A percentile compares a stretch with the other conserved stretches of the same genome.
These are phyloP conservation scores for Brachionus asplanchnoidis DNA, from an alignment of 1,140 invertebrate genomes.

Conservation along the genomic window DNA sequence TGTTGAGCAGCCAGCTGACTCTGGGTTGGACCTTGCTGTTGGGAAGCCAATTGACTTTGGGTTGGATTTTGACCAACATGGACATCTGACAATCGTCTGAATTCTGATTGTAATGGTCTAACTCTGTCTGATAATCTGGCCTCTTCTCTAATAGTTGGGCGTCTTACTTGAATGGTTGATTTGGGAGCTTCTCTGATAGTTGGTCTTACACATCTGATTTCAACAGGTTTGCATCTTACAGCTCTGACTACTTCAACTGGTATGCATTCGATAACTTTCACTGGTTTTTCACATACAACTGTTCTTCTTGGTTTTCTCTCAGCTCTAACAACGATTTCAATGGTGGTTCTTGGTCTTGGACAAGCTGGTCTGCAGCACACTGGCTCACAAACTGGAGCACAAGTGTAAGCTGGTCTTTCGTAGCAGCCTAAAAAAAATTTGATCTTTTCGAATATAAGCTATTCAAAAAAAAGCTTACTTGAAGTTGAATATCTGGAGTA, in stretches of 20 bases:
- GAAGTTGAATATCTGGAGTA: neutral
- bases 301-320: slow-evolving; percentile 19
- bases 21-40: neutral
- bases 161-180: slow-evolving; percentile 1
- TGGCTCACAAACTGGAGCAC: slow-evolving; percentile 1
- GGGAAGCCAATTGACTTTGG: slow-evolving; percentile 1
- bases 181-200: neutral
- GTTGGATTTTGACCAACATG: neutral
- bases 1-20: neutral
- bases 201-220: neutral
- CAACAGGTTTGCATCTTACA: neutral
- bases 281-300: neutral
- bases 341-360: neutral
- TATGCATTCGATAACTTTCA: neutral
- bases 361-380: neutral
- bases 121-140: neutral
- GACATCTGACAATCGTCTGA: neutral
- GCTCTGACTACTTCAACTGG: slow-evolving; percentile 2
- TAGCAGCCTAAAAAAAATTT: neutral
- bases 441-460: too few relatives aligned
- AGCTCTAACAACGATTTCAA: slow-evolving; percentile 3
- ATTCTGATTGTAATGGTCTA: slow-evolving; percentile 18
- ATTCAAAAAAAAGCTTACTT: neutral
- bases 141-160: slow-evolving; percentile 1
- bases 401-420: slow-evolving; percentile 16